Evolutionary conservation across 2,113 vertebrate genomes (phyloP), one percentile per base, ranked within the genome.

Genomic region (Pseudorasbora parva): DNA sequence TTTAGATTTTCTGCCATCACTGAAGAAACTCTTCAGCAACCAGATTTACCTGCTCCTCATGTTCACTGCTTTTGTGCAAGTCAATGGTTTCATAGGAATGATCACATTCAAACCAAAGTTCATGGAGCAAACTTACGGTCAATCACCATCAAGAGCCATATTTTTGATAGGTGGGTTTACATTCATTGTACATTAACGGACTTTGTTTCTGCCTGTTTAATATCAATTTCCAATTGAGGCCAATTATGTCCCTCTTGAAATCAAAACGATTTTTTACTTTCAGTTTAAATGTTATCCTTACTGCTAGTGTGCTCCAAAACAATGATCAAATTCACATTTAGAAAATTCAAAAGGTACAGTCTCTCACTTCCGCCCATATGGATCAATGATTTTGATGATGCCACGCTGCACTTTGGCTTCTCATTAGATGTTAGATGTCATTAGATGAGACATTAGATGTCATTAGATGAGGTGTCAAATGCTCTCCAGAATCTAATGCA

Each of bases 91-190:
- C 81, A 96, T 99, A 25, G 98, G 98, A 81, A 95, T 99, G 96
- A 96, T 99, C 87, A 99, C 98, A 0, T 99, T 98, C 77, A 98
- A 98, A 84, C 96, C 97, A 0, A 99, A 99, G 87, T 98, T 93
- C 81, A 94, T 99, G 85, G 98, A 99, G 45, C 97, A 98, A 51
- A 90, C 95, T 74, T 99, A 95, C 1, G 96, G 97, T 6, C 97
- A 98, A 86, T 95, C 97, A 0, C 91, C 97, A 56, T 96, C 96
- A 37, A 97, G 93, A 89, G 95, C 95, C 56, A 98, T 96, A 93
- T 97, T 99, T 87, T 87, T 99, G 51, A 99, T 99, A 76, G 98
- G 98, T 99, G 89, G 15, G 81, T 85, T 57, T 85, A 51, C 51
- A n/a, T 27, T 60, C 41, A 7, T n/a, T 69, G 23, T 17, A 8